phyloP scores from a whole-genome alignment of 2,113 vertebrate genomes.

The Syrrhaptes paradoxus region DNA sequence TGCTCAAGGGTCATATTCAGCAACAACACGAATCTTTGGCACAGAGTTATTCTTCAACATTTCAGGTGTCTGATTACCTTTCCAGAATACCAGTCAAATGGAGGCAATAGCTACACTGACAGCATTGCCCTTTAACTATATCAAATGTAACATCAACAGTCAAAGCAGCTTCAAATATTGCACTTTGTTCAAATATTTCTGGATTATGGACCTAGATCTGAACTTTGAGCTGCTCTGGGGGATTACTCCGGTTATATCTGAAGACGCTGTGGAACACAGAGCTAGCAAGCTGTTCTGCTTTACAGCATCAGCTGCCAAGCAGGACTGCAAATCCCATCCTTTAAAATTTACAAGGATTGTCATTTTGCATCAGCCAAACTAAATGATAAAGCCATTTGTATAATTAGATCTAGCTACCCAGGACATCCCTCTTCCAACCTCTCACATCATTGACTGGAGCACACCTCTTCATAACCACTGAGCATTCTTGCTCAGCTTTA shows the following conservation, averaged over 20 bases:
- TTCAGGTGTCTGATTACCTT: background rate
- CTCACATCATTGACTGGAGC: background rate
- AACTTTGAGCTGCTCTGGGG: background rate
- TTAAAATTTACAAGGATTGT: background rate
- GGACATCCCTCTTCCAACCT: background rate
- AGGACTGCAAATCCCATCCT: background rate
- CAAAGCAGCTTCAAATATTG: background rate
- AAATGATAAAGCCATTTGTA: background rate
- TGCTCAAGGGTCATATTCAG: background rate
- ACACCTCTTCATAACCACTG: background rate
- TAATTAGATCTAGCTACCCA: background rate
- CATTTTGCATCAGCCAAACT: background rate
- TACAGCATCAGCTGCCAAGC: background rate
- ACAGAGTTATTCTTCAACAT: background rate
- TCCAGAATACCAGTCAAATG: background rate
- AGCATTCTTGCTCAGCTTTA: background rate
- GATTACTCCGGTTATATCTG: background rate
- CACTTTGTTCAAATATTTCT: background rate
- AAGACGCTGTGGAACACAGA: background rate
- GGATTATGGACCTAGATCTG: accelerated
- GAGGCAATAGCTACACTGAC: background rate
- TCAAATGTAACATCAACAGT: accelerated
- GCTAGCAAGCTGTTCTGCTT: background rate
- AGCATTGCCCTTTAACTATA: background rate
- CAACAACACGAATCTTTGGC: background rate